Evolutionary conservation across 2,888 invertebrate genomes (phyloP), one percentile per base, ranked within the genome.

Genomic region (Himalopsyche japonica): DNA sequence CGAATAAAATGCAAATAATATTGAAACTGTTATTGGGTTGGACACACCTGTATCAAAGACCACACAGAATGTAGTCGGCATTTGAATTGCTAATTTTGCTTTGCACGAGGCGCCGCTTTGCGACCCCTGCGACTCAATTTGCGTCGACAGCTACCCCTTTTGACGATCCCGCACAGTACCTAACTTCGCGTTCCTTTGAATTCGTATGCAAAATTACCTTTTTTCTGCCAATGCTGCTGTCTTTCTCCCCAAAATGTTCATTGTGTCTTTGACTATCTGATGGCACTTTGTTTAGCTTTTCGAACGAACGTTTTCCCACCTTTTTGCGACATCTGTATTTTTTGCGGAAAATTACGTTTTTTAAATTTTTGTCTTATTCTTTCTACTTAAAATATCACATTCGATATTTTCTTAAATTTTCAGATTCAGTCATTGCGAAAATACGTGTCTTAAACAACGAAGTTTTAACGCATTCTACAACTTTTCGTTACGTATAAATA

Each of bases 1-100:
- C 34, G 34, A 7, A 34, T 37, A 37, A 10, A 5, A 37, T 37
- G 10, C 10, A 37, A 37, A 34, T 34, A 34, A 7, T 34, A 5
- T 34, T 34, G 8, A 34, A 34, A 34, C 8, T 0, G 34, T 34
- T 34, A 4, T 43, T 37, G 43, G 24, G 48, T 85, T 79, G 77
- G n/a, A 18, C 32, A 48, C 79, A n/a, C 15, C 83, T 83, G 85
- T 79, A 15, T n/a, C 48, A 64, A 81, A 79, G 27, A 79, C 48
- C 79, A 37, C 79, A 81, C 76, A 80, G 76, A 81, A 78, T 80
- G 81, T 78, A 82, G 81, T 49, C 43, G 34, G 79, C 85, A 76
- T 85, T 85, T 85, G 85, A 85, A 83, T 83, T 85, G 83, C 85
- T 82, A 85, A 85, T 85, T 80, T 85, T 30, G 47, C 83, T 80